Conservation (phyloP, 2,888 invertebrate genomes). For the Uropetala carovei region DNA sequence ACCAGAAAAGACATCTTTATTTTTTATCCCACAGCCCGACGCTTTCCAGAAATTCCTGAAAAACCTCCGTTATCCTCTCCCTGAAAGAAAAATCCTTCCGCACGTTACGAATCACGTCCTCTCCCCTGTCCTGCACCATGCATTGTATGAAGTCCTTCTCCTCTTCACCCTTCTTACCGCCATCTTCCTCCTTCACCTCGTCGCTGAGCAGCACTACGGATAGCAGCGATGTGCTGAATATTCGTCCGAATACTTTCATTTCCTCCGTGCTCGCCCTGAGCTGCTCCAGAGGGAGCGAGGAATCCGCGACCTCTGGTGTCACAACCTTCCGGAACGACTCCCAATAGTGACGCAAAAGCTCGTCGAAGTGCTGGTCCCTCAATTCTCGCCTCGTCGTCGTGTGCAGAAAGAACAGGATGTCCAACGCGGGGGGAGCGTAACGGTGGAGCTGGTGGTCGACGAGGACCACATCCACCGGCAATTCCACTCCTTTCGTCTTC, state of each 20-base stretch:
- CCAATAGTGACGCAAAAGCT: not conserved
- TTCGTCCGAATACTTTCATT: not conserved
- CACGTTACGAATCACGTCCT: not conserved
- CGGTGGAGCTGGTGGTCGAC: conserved; percentile 21
- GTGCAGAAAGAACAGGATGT: conserved; percentile 21
- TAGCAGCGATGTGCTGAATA: not conserved
- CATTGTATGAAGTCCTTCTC: conserved; percentile 26
- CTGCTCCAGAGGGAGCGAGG: conserved; percentile 6
- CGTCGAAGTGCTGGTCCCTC: not conserved
- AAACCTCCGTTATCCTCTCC: conserved; percentile 37
- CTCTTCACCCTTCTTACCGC: not conserved
- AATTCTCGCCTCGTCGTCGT: conserved; percentile 27
- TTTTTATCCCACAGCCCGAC: conserved; percentile 23
- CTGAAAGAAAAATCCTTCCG: not conserved
- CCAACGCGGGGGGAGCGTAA: not conserved
- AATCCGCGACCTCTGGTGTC: conserved; percentile 9
- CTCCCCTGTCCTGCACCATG: conserved; percentile 15
- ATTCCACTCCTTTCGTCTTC: not conserved
- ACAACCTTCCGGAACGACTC: not conserved
- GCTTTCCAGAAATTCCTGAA: conserved; percentile 48
- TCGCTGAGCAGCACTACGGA: not conserved
- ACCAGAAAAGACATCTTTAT: too few relatives aligned
- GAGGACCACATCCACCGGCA: not conserved
- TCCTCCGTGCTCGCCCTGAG: not conserved
- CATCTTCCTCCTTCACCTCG: not conserved